Conservation (phyloP, 92 coral and sea anemone species). For the Plumapathes pennacea region DNA sequence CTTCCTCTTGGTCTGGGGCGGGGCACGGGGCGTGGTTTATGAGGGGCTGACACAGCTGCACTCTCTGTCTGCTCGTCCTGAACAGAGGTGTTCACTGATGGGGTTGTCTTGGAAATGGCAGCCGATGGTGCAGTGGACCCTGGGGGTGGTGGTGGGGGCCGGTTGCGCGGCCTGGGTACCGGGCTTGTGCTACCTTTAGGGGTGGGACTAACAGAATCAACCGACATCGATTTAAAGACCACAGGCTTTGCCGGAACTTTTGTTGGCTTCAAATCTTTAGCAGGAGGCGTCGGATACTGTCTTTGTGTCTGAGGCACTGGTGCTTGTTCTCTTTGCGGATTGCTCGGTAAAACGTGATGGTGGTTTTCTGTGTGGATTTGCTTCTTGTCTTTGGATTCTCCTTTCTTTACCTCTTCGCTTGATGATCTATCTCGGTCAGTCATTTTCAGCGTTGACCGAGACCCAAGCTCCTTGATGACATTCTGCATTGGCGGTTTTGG, state of each 20-base stretch:
- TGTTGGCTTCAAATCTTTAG: too few species aligned
- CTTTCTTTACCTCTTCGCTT: too few species aligned
- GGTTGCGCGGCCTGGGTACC: constrained; percentile 78
- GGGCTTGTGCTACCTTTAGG: constrained; percentile 40
- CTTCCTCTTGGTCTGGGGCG: constrained; percentile 32
- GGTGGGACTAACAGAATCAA: neutral
- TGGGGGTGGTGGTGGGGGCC: constrained; percentile 91
- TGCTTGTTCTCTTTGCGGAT: too few species aligned
- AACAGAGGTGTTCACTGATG: constrained; percentile 23
- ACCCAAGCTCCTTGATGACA: constrained; percentile 36
- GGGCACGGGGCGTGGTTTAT: constrained; percentile 66
- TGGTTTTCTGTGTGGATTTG: too few species aligned
- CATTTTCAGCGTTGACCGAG: too few species aligned
- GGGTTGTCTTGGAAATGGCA: constrained; percentile 24
- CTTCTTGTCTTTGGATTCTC: too few species aligned
- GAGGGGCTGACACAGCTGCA: constrained; percentile 40
- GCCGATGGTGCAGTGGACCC: constrained; percentile 3
- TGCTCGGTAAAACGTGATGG: too few species aligned
- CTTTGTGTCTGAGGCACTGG: too few species aligned
- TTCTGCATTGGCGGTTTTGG: constrained; percentile 42
- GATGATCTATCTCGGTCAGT: too few species aligned
- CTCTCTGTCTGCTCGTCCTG: constrained; percentile 32
- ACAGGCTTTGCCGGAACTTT: constrained; percentile 41
- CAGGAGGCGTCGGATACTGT: too few species aligned
- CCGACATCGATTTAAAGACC: constrained; percentile 37